A percentile compares a stretch with the other conserved stretches of the same genome.
Evolutionary conservation across 1,140 invertebrate genomes (phyloP).

Genomic region (Trigoniulus corallinus): DNA sequence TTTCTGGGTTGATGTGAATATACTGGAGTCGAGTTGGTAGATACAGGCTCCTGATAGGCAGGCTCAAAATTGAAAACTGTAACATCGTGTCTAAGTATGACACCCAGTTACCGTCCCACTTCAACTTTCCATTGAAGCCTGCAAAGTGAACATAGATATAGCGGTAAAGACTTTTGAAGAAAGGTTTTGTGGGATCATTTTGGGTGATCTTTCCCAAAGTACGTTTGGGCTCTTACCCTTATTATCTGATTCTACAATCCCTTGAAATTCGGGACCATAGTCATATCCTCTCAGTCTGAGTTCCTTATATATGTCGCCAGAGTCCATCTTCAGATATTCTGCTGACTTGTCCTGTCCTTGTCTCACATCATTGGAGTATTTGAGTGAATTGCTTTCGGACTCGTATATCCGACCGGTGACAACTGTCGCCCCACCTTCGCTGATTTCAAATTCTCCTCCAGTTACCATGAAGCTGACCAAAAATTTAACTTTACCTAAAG

Average conservation of each 20-base stretch:
- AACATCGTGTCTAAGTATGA: constrained; percentile 37
- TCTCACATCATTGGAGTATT: constrained; percentile 22
- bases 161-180: no score
- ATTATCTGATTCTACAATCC: constrained; percentile 48
- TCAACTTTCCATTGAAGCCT: constrained; percentile 14
- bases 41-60: background rate
- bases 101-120: constrained; percentile 35
- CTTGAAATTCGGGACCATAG: constrained; percentile 74
- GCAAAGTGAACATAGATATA: no score
- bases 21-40: background rate
- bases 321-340: constrained; percentile 40
- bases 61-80: constrained; percentile 23
- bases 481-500: constrained; percentile 74
- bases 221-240: no score
- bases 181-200: no score
- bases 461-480: constrained; percentile 72
- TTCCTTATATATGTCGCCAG: constrained; percentile 82
- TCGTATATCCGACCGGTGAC: constrained; percentile 57
- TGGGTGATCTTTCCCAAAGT: no score
- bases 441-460: constrained; percentile 80
- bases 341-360: constrained; percentile 15
- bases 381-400: constrained; percentile 40
- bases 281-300: constrained; percentile 83
- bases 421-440: constrained; percentile 61
- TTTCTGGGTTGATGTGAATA: background rate